These are phyloP conservation scores for Drosophila robusta DNA, from an alignment of 2,888 invertebrate genomes.

Conservation along the genomic window DNA sequence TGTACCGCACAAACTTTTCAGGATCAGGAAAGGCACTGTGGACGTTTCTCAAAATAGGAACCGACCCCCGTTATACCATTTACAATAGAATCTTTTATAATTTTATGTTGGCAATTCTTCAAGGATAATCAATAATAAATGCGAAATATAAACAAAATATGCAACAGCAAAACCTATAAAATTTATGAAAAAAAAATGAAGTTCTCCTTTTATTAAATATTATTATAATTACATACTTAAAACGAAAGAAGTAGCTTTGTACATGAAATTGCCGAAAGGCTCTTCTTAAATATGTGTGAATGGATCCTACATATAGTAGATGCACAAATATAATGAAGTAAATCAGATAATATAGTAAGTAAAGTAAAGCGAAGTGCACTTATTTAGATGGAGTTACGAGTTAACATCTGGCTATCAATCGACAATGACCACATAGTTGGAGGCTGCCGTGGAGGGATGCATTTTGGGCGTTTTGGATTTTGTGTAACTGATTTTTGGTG, in stretches of 20 bases:
- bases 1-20: too few species aligned
- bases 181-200: constrained; percentile 9
- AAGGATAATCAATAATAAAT: constrained; percentile 27
- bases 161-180: constrained; percentile 19
- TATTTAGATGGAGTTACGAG: background rate
- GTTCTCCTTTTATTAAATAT: constrained; percentile 11
- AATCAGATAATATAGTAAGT: background rate
- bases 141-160: constrained; percentile 46
- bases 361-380: background rate
- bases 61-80: too few species aligned
- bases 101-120: too few species aligned
- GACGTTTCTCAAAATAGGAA: too few species aligned
- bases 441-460: constrained; percentile 79
- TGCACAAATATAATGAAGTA: constrained; percentile 9
- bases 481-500: constrained; percentile 23
- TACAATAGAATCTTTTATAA: too few species aligned
- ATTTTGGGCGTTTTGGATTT: constrained; percentile 49
- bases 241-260: constrained; percentile 43
- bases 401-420: constrained; percentile 34
- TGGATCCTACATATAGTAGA: constrained; percentile 4
- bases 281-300: constrained; percentile 40
- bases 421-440: constrained; percentile 70
- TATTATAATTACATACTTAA: constrained; percentile 34
- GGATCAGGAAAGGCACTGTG: too few species aligned
- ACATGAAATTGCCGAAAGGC: constrained; percentile 40